Evolutionary conservation across 1,140 invertebrate genomes (phyloP), one percentile per base, ranked within the genome.

Genomic region (Sesamia nonagrioides): DNA sequence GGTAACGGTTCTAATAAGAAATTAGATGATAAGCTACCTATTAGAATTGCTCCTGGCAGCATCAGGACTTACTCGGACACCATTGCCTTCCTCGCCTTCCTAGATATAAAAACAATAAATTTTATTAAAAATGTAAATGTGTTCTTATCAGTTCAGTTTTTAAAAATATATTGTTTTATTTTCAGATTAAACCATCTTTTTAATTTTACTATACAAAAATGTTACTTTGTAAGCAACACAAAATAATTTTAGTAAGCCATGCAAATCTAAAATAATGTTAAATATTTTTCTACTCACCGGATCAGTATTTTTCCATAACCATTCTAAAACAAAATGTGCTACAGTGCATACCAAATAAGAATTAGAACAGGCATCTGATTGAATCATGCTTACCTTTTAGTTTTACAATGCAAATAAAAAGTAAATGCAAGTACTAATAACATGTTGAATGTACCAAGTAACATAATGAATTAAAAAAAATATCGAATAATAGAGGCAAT

Each of bases 31-130:
- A 18, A 9, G 15, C 5, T 40, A 77, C 74, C 74, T 77, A 54
- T 77, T 93, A 11, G 89, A 91, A 72, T 88, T 86, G 42, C 84
- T 89, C 58, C 89, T 84, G 11, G 86, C 88, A 8, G 88, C 83
- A 13, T 94, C 92, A 18, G 92, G 92, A 74, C 91, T 94, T 13
- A 86, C 87, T 76, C 91, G 82, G 0, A 89, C 86, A 4, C 88
- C 88, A 27, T 86, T 89, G 1, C 87, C 86, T 54, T 91, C 91
- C 7, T 93, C 92, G 18, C 68, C 84, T 5, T 94, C 92, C 92
- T 94, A 40, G 60, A 75, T 81, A 37, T 77, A 82, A 86, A 4
- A 84, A 35, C 27, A 71, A 60, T 37, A 3, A 7, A 54, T 66
- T 66, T 21, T 8, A 63, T 61, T 63, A 35, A 1, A 11, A 21